Percentiles rank a stretch among this genome's conserved stretches.
phyloP scores from a whole-genome alignment of 1,140 invertebrate species.

The Babylonia areolata region DNA sequence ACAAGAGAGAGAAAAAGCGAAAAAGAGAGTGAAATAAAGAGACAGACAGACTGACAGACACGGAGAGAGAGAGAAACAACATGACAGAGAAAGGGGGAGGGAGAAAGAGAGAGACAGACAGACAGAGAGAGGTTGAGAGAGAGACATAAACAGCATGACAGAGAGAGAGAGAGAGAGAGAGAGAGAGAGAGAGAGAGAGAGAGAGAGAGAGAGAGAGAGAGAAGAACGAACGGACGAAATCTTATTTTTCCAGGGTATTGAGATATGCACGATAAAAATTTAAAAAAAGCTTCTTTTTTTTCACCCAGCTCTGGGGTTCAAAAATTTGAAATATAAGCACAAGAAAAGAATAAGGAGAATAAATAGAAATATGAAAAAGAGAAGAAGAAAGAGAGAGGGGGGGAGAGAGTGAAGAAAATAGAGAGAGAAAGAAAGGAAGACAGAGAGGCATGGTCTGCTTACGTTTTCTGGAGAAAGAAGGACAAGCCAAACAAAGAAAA shows the following conservation, averaged over 20 bases:
- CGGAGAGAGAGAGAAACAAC: background rate
- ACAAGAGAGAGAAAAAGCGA: background rate
- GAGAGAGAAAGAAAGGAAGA: background rate
- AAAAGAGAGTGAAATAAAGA: background rate
- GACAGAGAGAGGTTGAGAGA: background rate
- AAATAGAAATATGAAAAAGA: too few species aligned
- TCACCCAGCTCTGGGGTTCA: too few species aligned
- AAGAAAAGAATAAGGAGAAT: too few species aligned
- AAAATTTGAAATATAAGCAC: too few species aligned
- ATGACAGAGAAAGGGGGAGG: background rate
- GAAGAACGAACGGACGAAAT: background rate
- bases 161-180: background rate
- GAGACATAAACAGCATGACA: background rate
- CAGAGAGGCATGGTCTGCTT: background rate
- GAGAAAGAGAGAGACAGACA: background rate
- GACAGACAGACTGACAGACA: background rate
- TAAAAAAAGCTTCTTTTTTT: too few species aligned
- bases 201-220: conserved; percentile 5
- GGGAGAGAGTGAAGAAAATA: background rate
- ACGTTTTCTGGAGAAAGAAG: too few species aligned
- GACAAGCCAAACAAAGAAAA: too few species aligned
- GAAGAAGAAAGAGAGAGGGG: background rate
- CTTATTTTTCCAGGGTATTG: too few species aligned
- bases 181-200: background rate
- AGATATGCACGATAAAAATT: too few species aligned